Percentiles rank a stretch among this genome's conserved stretches.
These are phyloP conservation scores for Meta bourneti DNA, from an alignment of 2,888 invertebrate genomes.

Conservation along the genomic window DNA sequence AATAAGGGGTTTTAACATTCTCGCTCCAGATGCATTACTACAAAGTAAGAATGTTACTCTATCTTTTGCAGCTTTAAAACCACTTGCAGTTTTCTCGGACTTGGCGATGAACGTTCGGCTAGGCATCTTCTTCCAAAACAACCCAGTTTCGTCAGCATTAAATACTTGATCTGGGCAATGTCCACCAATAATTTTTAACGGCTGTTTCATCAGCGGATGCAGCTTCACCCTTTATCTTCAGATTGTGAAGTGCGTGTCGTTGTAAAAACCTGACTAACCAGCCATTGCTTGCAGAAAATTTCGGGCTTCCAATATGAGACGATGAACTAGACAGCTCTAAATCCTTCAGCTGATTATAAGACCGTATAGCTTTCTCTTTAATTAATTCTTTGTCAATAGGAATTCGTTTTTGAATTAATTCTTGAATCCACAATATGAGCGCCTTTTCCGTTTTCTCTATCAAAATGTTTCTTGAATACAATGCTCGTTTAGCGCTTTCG, in stretches of 20 bases:
- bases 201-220: conserved; percentile 49
- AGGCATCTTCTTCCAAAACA: conserved; percentile 42
- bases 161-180: conserved; percentile 42
- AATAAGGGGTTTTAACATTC: conserved; percentile 47
- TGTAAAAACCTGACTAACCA: conserved; percentile 49
- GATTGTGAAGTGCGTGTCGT: conserved; percentile 33
- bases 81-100: conserved; percentile 52
- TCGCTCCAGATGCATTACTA: conserved; percentile 48
- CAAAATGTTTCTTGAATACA: too few species aligned
- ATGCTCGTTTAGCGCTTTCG: too few species aligned
- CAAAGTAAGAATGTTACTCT: conserved; percentile 50
- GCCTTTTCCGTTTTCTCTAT: too few species aligned
- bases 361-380: conserved; percentile 55
- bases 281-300: conserved; percentile 58
- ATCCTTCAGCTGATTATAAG: conserved; percentile 37
- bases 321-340: conserved; percentile 23
- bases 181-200: conserved; percentile 42
- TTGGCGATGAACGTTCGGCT: conserved; percentile 34
- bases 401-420: conserved; percentile 52
- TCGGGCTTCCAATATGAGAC: conserved; percentile 12
- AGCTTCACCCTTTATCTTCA: conserved; percentile 45
- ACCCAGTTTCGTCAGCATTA: conserved; percentile 38
- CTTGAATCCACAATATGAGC: conserved; percentile 54
- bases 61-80: conserved; percentile 63
- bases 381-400: conserved; percentile 40